A percentile compares a stretch with the other conserved stretches of the same genome.
Evolutionary conservation across 2,888 invertebrate genomes (phyloP).

Genomic region (Meta bourneti): DNA sequence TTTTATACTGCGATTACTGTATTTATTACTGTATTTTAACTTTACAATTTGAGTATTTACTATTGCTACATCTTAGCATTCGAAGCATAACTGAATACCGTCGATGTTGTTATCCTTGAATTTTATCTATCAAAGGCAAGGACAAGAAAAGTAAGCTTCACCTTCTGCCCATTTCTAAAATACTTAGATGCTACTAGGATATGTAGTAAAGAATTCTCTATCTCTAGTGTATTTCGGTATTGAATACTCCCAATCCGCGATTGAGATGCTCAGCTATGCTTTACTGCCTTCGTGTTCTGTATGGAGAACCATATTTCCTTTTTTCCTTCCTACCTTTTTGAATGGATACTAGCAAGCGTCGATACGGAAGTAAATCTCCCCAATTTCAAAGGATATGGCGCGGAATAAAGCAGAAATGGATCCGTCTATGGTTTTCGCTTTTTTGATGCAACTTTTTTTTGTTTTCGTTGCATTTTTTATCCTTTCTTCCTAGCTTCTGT

Average conservation of each 20-base stretch:
- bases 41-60: no score
- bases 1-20: no score
- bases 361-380: conserved; percentile 27
- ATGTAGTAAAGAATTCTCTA: no score
- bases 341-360: conserved; percentile 16
- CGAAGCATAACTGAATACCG: no score
- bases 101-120: no score
- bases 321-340: conserved; percentile 7
- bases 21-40: no score
- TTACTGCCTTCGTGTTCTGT: neutral
- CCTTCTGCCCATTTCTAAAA: no score
- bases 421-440: neutral
- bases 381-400: conserved; percentile 38
- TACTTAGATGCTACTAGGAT: no score
- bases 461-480: neutral
- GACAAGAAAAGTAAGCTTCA: no score
- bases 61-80: no score
- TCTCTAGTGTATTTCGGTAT: neutral
- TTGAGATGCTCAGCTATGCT: neutral
- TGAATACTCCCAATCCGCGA: neutral
- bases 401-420: conserved; percentile 23
- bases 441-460: neutral
- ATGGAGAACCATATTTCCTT: conserved; percentile 24
- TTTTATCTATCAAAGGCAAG: no score
- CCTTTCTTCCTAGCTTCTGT: conserved; percentile 1